Conservation (phyloP, 2,113 vertebrate genomes). For the Eurystomus gularis region DNA sequence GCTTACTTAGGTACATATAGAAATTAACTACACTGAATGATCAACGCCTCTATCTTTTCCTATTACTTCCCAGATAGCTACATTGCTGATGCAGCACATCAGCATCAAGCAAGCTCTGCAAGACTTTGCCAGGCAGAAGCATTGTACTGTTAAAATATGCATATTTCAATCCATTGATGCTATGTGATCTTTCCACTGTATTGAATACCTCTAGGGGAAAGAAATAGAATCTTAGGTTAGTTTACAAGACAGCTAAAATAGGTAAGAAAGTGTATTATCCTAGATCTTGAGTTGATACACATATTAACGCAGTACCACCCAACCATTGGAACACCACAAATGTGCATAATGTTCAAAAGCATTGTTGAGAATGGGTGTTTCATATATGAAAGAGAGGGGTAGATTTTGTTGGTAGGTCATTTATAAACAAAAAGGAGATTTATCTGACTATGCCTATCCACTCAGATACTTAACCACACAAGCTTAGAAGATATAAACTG, state of each 20-base stretch:
- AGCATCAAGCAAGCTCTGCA: background rate
- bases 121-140: background rate
- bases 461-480: background rate
- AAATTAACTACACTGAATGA: conserved; percentile 19
- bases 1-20: background rate
- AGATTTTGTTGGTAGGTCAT: background rate
- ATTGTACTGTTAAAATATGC: background rate
- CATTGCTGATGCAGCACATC: background rate
- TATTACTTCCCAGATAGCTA: conserved; percentile 10
- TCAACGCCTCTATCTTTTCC: background rate
- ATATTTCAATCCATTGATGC: background rate
- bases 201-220: background rate
- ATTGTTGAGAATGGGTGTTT: background rate
- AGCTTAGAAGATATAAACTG: background rate
- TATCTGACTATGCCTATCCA: background rate
- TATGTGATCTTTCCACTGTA: background rate
- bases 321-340: rapidly evolving
- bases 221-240: background rate
- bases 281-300: background rate
- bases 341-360: background rate
- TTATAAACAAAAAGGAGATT: background rate
- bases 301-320: background rate
- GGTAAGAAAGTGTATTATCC: background rate
- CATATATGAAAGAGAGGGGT: background rate
- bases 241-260: background rate